Base-by-base conservation (phyloP, 1,140 invertebrate genomes). In the Hydropsyche tenuis region DNA sequence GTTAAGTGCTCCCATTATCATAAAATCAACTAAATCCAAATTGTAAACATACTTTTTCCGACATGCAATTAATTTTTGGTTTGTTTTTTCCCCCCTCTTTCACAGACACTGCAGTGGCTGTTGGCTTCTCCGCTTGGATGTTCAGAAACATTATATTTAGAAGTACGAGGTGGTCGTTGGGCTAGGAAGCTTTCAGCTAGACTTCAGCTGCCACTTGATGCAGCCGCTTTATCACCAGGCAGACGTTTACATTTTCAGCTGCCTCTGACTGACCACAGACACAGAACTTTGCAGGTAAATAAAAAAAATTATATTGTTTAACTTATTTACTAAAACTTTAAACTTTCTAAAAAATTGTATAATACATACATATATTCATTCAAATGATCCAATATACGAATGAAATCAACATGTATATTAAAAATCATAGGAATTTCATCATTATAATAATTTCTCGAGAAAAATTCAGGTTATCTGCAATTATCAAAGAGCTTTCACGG, bases 81-180 rank as follows among this genome's bases (percentile, higher is more conserved):
- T 60, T 37, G 14, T 37, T 46, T 46, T 69, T 71, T 6, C n/a
- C n/a, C n/a, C n/a, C n/a, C n/a, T n/a, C n/a, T n/a, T n/a, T n/a
- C n/a, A n/a, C 72, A 76, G 75, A 43, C 16, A 9, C 63, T 73
- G 60, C 69, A 68, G 25, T 76, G 75, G 75, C 53, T 63, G 0
- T 48, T 76, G 60, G 72, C 68, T 0, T 70, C 75, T 12, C 68
- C 75, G 3, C 62, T 76, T 20, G 20, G n/a, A 12, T 9, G 27
- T 11, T 66, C 69, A 3, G 75, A 76, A 43, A 25, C 43, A 1
- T 60, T 76, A 45, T 25, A 11, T 11, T 23, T 76, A 11, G 68
- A 72, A 23, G 64, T 76, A 3, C 23, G 65, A 12, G 72, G 72
- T 5, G 64, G 72, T 1, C 1, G 64, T 14, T 76, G 72, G 72